Conservation (phyloP, 2,797 vertebrate genomes). For the Galago senegalensis region DNA sequence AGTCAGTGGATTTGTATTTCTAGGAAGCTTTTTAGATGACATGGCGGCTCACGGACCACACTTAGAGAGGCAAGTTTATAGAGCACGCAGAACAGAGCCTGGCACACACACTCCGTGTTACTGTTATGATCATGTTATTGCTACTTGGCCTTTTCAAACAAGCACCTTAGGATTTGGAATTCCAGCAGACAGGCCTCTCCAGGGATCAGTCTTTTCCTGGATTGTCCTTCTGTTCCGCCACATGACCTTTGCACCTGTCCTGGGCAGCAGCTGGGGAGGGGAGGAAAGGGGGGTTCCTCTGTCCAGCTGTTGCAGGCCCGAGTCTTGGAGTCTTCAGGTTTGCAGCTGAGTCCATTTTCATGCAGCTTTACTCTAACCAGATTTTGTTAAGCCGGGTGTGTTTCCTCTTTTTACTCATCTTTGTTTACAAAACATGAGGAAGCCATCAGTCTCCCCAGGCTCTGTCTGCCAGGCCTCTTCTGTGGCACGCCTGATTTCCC, state of each 20-base stretch:
- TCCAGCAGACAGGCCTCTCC: slow-evolving; percentile 56
- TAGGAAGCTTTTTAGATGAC: neutral
- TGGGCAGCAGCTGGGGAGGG: slow-evolving; percentile 70
- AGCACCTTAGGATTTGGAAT: slow-evolving; percentile 53
- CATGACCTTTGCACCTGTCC: slow-evolving; percentile 81
- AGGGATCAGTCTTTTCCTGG: slow-evolving; percentile 50
- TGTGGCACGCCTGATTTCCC: slow-evolving; percentile 56
- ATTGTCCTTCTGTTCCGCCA: slow-evolving; percentile 49
- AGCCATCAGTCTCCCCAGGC: slow-evolving; percentile 61
- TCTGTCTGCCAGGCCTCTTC: slow-evolving; percentile 24
- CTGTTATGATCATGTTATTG: neutral
- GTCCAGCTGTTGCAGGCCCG: slow-evolving; percentile 50
- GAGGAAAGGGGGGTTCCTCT: neutral
- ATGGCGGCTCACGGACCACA: neutral
- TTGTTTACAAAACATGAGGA: slow-evolving; percentile 84
- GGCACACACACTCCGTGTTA: accelerated
- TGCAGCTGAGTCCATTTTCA: slow-evolving; percentile 77
- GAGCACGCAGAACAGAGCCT: neutral
- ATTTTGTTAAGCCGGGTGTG: slow-evolving; percentile 73
- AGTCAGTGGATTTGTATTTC: neutral
- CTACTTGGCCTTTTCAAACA: slow-evolving; percentile 54
- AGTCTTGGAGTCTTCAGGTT: slow-evolving; percentile 5
- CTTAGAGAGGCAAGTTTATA: neutral
- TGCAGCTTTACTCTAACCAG: slow-evolving; percentile 75
- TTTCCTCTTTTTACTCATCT: slow-evolving; percentile 83